phyloP scores from a whole-genome alignment of 2,113 vertebrate genomes.

The Otus sunia region DNA sequence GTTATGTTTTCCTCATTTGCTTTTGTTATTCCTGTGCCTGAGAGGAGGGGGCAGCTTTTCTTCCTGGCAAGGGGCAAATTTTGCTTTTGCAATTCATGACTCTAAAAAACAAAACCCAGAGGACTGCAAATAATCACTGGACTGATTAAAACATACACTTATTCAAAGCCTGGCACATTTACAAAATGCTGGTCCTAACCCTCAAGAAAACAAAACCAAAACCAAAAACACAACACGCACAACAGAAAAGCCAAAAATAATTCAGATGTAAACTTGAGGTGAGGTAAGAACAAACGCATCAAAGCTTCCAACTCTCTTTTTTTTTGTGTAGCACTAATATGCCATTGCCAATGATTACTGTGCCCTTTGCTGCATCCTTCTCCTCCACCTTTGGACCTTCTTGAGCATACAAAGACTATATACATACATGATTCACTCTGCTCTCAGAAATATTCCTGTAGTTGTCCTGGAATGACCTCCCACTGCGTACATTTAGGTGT shows the following conservation, averaged over 20 bases:
- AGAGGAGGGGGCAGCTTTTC: slow-evolving; percentile 1
- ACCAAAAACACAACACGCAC: accelerated
- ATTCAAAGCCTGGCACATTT: not conserved
- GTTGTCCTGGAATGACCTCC: slow-evolving; percentile 27
- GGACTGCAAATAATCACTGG: not conserved
- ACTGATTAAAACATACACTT: not conserved
- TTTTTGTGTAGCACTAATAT: not conserved
- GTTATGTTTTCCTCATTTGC: not conserved
- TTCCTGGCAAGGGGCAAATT: not conserved
- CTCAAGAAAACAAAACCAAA: not conserved
- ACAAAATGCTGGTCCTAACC: not conserved
- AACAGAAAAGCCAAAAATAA: not conserved
- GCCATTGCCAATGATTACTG: not conserved
- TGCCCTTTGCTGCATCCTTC: slow-evolving; percentile 10
- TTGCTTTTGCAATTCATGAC: not conserved
- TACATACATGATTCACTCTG: not conserved
- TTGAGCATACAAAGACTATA: not conserved
- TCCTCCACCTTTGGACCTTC: not conserved
- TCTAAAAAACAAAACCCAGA: not conserved
- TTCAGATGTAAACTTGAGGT: not conserved
- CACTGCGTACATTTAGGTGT: slow-evolving; percentile 31
- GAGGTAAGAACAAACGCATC: not conserved
- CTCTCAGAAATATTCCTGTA: slow-evolving; percentile 6
- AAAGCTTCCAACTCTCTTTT: not conserved
- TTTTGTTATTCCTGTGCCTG: not conserved